A percentile compares a stretch with the other conserved stretches of the same genome.
Evolutionary conservation across 37 sponge, comb jelly and placozoan species (phyloP).

Genomic region (Geodia barretti): DNA sequence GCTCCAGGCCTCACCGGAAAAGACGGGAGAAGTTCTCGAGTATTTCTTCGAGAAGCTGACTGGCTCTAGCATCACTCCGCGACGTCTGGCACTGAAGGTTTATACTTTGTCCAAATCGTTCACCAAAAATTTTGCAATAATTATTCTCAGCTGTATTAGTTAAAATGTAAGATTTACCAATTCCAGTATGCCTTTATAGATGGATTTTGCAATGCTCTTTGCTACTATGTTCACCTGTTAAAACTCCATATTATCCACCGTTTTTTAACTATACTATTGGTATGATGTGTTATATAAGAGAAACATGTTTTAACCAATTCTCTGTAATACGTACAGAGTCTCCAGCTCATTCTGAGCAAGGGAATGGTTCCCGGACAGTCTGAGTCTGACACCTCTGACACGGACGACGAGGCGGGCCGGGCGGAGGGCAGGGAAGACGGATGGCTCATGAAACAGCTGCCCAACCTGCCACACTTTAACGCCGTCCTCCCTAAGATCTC

Average conservation of each 20-base stretch:
- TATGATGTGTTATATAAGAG: too few relatives aligned
- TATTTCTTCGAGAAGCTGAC: slow-evolving; percentile 78
- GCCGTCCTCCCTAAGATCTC: slow-evolving; percentile 42
- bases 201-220: neutral
- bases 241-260: too few relatives aligned
- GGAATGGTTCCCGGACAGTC: neutral
- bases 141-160: too few relatives aligned
- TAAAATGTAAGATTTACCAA: too few relatives aligned
- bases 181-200: neutral
- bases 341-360: slow-evolving; percentile 36
- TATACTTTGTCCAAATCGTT: slow-evolving; percentile 4
- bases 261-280: too few relatives aligned
- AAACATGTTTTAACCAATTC: too few relatives aligned
- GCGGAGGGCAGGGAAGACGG: neutral
- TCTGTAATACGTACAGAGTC: slow-evolving; percentile 5
- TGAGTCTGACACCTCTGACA: slow-evolving; percentile 36
- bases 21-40: slow-evolving; percentile 49
- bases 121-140: too few relatives aligned
- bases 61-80: slow-evolving; percentile 31
- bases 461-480: slow-evolving; percentile 41
- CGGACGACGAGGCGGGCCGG: neutral
- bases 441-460: slow-evolving; percentile 42
- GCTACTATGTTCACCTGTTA: too few relatives aligned
- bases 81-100: slow-evolving; percentile 63
- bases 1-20: slow-evolving; percentile 10